Evolutionary conservation across 2,113 vertebrate species (phyloP).

Genomic region (Sclerurus mexicanus): DNA sequence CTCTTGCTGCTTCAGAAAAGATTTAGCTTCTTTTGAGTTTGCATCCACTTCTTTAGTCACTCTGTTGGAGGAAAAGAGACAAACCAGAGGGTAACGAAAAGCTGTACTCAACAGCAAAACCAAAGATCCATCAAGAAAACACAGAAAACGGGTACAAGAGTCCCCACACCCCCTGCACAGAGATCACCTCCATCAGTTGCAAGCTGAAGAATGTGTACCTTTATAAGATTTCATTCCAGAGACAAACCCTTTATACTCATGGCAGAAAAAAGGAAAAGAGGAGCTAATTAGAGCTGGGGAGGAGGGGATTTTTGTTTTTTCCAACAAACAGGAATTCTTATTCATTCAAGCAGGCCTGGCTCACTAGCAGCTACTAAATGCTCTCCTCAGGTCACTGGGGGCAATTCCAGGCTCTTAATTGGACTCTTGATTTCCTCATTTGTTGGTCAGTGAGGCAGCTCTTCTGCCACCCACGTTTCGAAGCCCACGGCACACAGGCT

Average conservation of each 20-base stretch:
- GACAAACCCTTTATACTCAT: neutral
- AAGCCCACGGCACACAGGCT: neutral
- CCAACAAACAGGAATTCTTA: neutral
- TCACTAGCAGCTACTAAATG: neutral
- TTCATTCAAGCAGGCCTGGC: slow-evolving; percentile 13
- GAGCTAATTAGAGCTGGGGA: slow-evolving; percentile 9
- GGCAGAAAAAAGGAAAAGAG: neutral
- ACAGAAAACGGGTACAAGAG: neutral
- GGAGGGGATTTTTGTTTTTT: neutral
- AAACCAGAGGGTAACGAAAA: neutral
- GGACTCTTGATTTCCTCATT: slow-evolving; percentile 36
- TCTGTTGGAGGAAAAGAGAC: slow-evolving; percentile 66
- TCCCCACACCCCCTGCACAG: neutral
- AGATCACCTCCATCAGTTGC: neutral
- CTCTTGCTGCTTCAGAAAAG: slow-evolving; percentile 83
- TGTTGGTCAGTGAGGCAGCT: slow-evolving; percentile 32
- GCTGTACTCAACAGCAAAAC: neutral
- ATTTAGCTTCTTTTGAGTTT: slow-evolving; percentile 88
- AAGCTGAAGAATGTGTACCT: neutral
- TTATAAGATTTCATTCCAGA: neutral
- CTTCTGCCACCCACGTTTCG: neutral
- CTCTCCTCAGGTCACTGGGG: slow-evolving; percentile 4
- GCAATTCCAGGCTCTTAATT: slow-evolving; percentile 26
- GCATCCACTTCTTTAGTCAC: slow-evolving; percentile 91
- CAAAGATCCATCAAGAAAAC: neutral